Conservation (phyloP, 2,888 invertebrate species). For the Ochropleura leucogaster region DNA sequence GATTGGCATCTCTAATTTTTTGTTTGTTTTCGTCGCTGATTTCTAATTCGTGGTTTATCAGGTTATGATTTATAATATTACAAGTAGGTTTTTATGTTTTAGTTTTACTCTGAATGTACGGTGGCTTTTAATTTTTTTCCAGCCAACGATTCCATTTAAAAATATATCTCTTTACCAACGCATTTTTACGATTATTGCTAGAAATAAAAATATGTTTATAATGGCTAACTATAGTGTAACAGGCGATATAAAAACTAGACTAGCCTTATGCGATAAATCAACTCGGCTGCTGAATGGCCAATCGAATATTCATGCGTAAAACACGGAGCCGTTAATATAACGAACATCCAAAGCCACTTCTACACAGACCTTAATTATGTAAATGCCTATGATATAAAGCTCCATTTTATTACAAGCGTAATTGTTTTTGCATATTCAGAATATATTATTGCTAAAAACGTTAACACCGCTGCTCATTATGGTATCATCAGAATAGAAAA, state of each 20-base stretch:
- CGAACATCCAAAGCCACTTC: slow-evolving; percentile 75
- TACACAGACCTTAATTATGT: slow-evolving; percentile 80
- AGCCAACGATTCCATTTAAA: slow-evolving; percentile 20
- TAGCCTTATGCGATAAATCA: slow-evolving; percentile 69
- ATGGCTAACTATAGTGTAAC: slow-evolving; percentile 37
- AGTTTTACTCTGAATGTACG: neutral
- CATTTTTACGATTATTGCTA: slow-evolving; percentile 59
- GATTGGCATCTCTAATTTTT: slow-evolving; percentile 20
- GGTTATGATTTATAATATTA: neutral
- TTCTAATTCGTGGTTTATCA: neutral
- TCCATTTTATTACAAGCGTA: slow-evolving; percentile 65
- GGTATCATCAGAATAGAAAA: slow-evolving; percentile 46
- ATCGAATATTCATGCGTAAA: slow-evolving; percentile 82
- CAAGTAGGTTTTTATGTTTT: neutral
- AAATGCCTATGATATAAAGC: slow-evolving; percentile 73
- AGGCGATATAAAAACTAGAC: slow-evolving; percentile 65
- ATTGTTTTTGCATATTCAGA: slow-evolving; percentile 55
- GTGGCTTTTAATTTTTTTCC: slow-evolving; percentile 19
- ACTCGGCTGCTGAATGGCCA: slow-evolving; percentile 71
- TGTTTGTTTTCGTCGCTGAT: neutral
- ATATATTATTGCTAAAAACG: slow-evolving; percentile 45
- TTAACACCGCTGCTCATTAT: slow-evolving; percentile 33
- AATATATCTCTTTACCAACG: slow-evolving; percentile 43
- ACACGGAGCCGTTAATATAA: slow-evolving; percentile 70
- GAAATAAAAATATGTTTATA: slow-evolving; percentile 58